phyloP scores from a whole-genome alignment of 2,888 invertebrate genomes.

The Caenorhabditis afra region DNA sequence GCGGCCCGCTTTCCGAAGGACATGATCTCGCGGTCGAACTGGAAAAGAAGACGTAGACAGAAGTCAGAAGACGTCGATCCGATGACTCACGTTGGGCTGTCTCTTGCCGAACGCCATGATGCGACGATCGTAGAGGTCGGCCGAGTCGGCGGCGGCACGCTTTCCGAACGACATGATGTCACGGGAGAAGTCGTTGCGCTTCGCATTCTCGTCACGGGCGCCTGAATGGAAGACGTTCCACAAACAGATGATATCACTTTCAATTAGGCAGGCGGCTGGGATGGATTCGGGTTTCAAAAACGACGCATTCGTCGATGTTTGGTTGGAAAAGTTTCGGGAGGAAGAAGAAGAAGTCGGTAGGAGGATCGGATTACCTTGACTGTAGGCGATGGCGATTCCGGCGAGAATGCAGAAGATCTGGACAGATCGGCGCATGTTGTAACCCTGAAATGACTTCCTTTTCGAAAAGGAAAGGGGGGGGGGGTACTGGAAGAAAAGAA shows the following conservation, averaged over 20 bases:
- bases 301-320: slow-evolving; percentile 20
- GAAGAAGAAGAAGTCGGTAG: neutral
- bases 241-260: slow-evolving; percentile 10
- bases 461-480: neutral
- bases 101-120: slow-evolving; percentile 62
- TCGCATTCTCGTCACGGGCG: slow-evolving; percentile 36
- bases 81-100: slow-evolving; percentile 36
- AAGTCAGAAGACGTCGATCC: neutral
- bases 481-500: neutral
- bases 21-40: slow-evolving; percentile 65
- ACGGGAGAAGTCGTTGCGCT: slow-evolving; percentile 58
- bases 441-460: slow-evolving; percentile 26
- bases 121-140: slow-evolving; percentile 45
- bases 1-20: slow-evolving; percentile 58
- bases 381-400: slow-evolving; percentile 39
- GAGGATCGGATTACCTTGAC: slow-evolving; percentile 38
- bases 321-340: too few relatives aligned
- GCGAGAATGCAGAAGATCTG: slow-evolving; percentile 51
- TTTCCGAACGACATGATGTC: slow-evolving; percentile 69
- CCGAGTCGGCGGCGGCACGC: slow-evolving; percentile 35
- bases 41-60: slow-evolving; percentile 21
- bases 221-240: slow-evolving; percentile 11
- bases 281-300: slow-evolving; percentile 22
- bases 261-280: slow-evolving; percentile 8
- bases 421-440: slow-evolving; percentile 47